Evolutionary conservation across 1,140 invertebrate species (phyloP), one percentile per base, ranked within the genome.

Genomic region (Dendroctonus ponderosae): DNA sequence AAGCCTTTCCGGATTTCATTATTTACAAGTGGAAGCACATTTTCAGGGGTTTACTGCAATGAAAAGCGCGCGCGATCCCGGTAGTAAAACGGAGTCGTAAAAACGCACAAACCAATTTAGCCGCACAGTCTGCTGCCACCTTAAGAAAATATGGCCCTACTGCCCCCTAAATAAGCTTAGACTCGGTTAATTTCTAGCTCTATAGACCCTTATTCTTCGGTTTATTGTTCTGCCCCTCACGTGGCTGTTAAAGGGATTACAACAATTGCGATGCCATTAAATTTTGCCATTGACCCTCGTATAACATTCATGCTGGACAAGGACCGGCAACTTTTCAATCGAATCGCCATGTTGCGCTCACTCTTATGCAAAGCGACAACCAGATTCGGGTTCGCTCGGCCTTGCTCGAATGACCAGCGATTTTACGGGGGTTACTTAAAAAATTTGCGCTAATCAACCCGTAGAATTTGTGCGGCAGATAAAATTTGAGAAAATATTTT

Each of bases 21-120:
- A 58, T 58, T 58, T 58, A 58, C 43, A 44, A 12, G 12, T 12
- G n/a, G 12, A 44, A 58, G 79, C 92, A 94, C 92, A 93, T 93
- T 70, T 62, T 46, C 37, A 40, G 8, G 7, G n/a, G 7, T 7
- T 41, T 59, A 12, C 26, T 49, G 39, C 44, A 62, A 62, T 62
- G 38, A 62, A 50, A 52, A 50, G 60, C 60, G 60, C 50, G 49
- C 60, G 60, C 60, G 60, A 44, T 39, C 49, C 60, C 39, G 26
- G 60, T 50, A 62, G 42, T 62, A 62, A 62, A 62, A 62, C 60
- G 38, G 49, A 62, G 60, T 40, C 60, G 60, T 62, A 62, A 62
- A 62, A 62, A 62, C 60, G 60, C 60, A 62, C 60, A 62, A 62
- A 62, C 60, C 60, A 62, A 62, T 62, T 62, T 62, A 62, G 50